Percentiles rank a stretch among this genome's conserved stretches.
These are phyloP conservation scores for Neelides sp. DNA, from an alignment of 1,140 invertebrate genomes.

Conservation along the genomic window DNA sequence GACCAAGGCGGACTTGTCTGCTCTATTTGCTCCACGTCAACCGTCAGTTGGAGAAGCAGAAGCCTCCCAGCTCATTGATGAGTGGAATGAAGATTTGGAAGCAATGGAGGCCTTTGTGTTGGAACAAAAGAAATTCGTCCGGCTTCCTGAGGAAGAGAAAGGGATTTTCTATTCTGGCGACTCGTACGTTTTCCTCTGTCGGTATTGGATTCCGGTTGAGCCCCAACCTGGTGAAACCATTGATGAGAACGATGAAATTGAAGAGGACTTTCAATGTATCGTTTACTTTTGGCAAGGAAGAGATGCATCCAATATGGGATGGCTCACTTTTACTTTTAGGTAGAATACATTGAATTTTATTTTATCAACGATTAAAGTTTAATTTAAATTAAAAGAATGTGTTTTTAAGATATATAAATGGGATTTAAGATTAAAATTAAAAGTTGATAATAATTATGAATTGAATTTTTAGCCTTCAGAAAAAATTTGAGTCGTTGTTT, in stretches of 20 bases:
- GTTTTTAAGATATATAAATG: too few relatives aligned
- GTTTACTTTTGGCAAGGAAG: constrained; percentile 99
- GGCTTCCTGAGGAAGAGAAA: constrained; percentile 85
- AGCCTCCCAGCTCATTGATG: constrained; percentile 73
- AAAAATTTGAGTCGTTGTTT: constrained; percentile 93
- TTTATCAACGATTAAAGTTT: too few relatives aligned
- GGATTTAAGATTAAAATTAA: too few relatives aligned
- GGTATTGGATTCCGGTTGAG: constrained; percentile 72
- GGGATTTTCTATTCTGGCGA: constrained; percentile 88
- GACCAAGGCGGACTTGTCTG: constrained; percentile 60
- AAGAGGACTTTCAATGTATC: constrained; percentile 87
- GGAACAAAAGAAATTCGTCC: constrained; percentile 81
- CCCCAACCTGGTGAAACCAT: constrained; percentile 36
- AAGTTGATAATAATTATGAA: neutral
- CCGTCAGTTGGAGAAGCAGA: constrained; percentile 70
- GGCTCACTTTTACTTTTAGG: constrained; percentile 97
- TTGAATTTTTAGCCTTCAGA: constrained; percentile 58
- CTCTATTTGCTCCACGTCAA: constrained; percentile 89
- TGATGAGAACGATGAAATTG: constrained; percentile 43
- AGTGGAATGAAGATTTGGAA: constrained; percentile 93
- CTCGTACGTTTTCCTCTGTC: constrained; percentile 95
- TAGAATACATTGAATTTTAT: constrained; percentile 32
- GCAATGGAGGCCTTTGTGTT: constrained; percentile 93
- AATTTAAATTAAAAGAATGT: too few relatives aligned
- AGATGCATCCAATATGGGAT: constrained; percentile 96